Evolutionary conservation across 1,140 invertebrate genomes (phyloP), one percentile per base, ranked within the genome.

Genomic region (Brachionus angularis): DNA sequence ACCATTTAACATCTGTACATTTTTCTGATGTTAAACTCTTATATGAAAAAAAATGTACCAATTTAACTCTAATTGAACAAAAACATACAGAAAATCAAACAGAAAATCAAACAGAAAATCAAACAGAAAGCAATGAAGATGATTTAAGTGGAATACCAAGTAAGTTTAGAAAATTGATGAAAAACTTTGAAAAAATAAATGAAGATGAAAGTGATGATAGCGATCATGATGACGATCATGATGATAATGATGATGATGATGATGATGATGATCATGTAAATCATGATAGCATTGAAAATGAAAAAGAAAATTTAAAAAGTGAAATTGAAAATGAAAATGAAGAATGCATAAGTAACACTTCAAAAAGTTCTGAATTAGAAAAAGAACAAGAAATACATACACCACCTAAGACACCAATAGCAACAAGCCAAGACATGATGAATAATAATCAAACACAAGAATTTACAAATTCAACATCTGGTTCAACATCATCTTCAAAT

Each of bases 311-410:
- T n/a, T n/a, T n/a, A n/a, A n/a, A n/a, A n/a, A n/a, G n/a, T n/a
- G n/a, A n/a, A n/a, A n/a, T n/a, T n/a, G n/a, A n/a, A n/a, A n/a
- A n/a, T n/a, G n/a, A n/a, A n/a, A 58, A 58, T 25, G 53, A 58
- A 12, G 53, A 58, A 12, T 58, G 53, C 36, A 16, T 58, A 2
- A 33, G 5, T 12, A 39, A 58, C 39, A 16, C 36, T 7, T 39
- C 53, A 39, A 58, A 58, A 58, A 58, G 21, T 23, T 14, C n/a
- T n/a, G n/a, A n/a, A n/a, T n/a, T 58, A 21, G 53, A 58, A 2
- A 58, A 58, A 58, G 53, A 58, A 21, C 53, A 58, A 58, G 53
- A 58, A 23, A 58, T 58, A 23, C 53, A 58, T 27, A 67, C 62
- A 27, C 62, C 62, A 16, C 62, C 62, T 0, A 46, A 67, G 62